Percentiles rank a stretch among this genome's conserved stretches.
These are phyloP conservation scores for Epiblema foenella DNA, from an alignment of 2,888 invertebrate genomes.

Conservation along the genomic window DNA sequence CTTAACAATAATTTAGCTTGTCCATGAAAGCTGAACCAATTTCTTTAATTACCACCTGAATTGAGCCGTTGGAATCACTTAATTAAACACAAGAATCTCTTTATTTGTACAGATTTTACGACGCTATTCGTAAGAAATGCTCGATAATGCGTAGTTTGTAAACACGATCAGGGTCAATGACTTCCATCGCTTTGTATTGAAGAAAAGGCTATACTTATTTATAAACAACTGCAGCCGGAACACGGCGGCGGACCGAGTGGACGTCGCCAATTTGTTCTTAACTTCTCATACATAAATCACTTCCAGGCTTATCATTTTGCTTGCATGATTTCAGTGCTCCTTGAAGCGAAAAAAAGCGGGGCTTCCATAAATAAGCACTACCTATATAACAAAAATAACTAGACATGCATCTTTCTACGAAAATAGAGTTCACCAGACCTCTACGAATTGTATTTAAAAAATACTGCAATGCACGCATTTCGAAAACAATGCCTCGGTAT, in stretches of 20 bases:
- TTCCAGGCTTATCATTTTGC: conserved; percentile 41
- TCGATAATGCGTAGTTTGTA: conserved; percentile 59
- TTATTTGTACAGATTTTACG: conserved; percentile 71
- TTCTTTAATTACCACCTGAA: conserved; percentile 72
- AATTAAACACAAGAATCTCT: conserved; percentile 71
- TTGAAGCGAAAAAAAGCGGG: conserved; percentile 36
- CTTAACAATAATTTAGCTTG: conserved; percentile 75
- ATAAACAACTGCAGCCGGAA: conserved; percentile 37
- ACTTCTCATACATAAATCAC: conserved; percentile 42
- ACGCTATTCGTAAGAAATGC: conserved; percentile 57
- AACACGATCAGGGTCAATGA: conserved; percentile 69
- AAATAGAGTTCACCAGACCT: not conserved
- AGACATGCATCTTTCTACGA: not conserved
- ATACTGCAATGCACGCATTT: not conserved
- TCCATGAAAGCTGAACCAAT: conserved; percentile 74
- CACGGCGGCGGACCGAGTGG: conserved; percentile 15
- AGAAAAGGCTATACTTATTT: conserved; percentile 52
- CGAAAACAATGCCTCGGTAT: not conserved
- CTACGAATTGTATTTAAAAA: not conserved
- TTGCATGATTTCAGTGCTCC: conserved; percentile 37
- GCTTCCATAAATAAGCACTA: conserved; percentile 35
- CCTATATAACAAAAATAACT: not conserved
- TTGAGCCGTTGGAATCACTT: conserved; percentile 71
- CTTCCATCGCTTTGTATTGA: conserved; percentile 58
- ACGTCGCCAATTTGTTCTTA: conserved; percentile 41